A percentile compares a stretch with the other conserved stretches of the same genome.
Conservation (phyloP, 2,797 vertebrate genomes). For the Sciaenops ocellatus region DNA sequence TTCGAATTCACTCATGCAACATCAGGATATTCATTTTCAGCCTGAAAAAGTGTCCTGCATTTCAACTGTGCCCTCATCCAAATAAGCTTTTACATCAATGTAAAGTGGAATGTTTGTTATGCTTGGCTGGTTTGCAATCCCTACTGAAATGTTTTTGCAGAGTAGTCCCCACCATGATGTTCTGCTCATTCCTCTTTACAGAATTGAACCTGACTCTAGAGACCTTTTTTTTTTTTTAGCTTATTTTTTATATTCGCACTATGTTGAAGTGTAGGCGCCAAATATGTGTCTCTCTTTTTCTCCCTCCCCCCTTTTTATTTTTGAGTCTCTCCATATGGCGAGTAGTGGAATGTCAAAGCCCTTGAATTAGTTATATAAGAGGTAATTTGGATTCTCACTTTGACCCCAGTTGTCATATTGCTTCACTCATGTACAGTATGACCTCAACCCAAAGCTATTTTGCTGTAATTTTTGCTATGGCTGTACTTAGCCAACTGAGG, state of each 20-base stretch:
- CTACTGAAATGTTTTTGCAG: slow-evolving; percentile 13
- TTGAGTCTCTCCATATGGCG: slow-evolving; percentile 55
- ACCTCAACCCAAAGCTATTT: slow-evolving; percentile 64
- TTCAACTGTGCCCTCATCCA: slow-evolving; percentile 51
- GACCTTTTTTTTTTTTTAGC: not conserved
- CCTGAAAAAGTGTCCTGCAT: slow-evolving; percentile 42
- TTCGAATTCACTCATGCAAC: slow-evolving; percentile 49
- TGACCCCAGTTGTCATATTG: slow-evolving; percentile 39
- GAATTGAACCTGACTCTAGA: slow-evolving; percentile 7
- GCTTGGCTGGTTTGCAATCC: slow-evolving; percentile 55
- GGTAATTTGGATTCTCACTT: slow-evolving; percentile 43
- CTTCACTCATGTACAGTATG: slow-evolving; percentile 44
- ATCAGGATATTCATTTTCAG: slow-evolving; percentile 52
- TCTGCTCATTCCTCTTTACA: slow-evolving; percentile 24
- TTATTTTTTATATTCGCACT: slow-evolving; percentile 17
- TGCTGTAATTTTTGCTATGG: slow-evolving; percentile 24
- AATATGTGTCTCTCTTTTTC: slow-evolving; percentile 28
- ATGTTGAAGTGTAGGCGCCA: slow-evolving; percentile 16
- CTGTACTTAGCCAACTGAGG: slow-evolving; percentile 15
- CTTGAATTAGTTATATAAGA: slow-evolving; percentile 70
- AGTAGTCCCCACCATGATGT: slow-evolving; percentile 14
- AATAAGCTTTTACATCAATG: slow-evolving; percentile 52
- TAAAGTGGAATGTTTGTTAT: slow-evolving; percentile 48
- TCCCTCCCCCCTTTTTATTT: slow-evolving; percentile 7
- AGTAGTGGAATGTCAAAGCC: slow-evolving; percentile 41